These are phyloP conservation scores for Sebastes baramenuke DNA, from an alignment of 2,797 vertebrate genomes.

Conservation along the genomic window DNA sequence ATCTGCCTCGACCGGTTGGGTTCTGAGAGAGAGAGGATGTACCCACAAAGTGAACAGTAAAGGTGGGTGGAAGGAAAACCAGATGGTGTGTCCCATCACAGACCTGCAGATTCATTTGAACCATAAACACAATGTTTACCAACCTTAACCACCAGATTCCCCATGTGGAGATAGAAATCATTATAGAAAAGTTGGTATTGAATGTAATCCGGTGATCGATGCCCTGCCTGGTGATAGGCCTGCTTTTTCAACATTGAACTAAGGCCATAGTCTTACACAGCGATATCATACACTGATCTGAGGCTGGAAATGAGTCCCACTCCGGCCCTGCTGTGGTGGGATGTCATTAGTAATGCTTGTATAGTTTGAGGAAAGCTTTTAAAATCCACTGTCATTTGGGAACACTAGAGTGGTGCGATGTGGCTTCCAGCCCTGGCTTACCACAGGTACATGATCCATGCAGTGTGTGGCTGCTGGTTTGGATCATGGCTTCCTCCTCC, in stretches of 20 bases:
- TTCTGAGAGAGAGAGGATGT: too few species aligned
- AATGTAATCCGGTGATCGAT: too few species aligned
- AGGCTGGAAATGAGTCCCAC: not conserved
- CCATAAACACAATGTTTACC: too few species aligned
- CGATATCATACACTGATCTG: too few species aligned
- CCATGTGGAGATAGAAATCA: too few species aligned
- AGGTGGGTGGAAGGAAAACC: not conserved
- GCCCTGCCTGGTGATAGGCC: too few species aligned
- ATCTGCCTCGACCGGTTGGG: too few species aligned
- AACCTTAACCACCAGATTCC: too few species aligned
- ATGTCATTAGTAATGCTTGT: constrained; percentile 5
- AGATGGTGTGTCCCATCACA: not conserved
- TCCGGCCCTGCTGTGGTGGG: not conserved
- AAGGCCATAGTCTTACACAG: too few species aligned
- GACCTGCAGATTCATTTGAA: not conserved
- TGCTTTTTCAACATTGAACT: too few species aligned
- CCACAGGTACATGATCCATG: constrained; percentile 33
- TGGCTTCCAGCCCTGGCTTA: constrained; percentile 9
- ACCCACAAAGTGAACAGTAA: not conserved
- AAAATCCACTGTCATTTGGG: constrained; percentile 31
- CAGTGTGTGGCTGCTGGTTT: constrained; percentile 16
- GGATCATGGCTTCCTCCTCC: not conserved
- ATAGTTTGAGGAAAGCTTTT: constrained; percentile 32
- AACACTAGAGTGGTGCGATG: constrained; percentile 16
- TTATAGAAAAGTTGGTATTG: too few species aligned